Evolutionary conservation across 2,888 invertebrate genomes (phyloP), one percentile per base, ranked within the genome.

Genomic region (Galerucella pusilla): DNA sequence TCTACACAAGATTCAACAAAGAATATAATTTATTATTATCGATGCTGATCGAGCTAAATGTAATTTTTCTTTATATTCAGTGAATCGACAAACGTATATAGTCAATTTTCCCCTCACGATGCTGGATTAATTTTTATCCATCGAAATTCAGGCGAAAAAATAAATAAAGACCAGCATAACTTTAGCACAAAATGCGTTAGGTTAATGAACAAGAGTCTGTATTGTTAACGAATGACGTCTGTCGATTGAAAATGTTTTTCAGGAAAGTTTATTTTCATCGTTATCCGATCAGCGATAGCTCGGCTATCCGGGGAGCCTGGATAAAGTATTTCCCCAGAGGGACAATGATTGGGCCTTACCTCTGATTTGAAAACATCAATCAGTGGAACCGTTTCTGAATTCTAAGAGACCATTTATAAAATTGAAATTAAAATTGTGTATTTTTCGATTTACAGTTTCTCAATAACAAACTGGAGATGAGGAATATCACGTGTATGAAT

Each of bases 261-360:
- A 65, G 69, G 66, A 72, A 74, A 66, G 74, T 74, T 72, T 75
- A 71, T 65, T 75, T 71, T 63, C 65, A 73, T 75, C 63, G 68
- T 69, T 72, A 63, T 65, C 72, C 68, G 66, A 75, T 75, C 69
- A 75, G 57, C 35, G 35, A 42, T 42, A 42, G 35, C 61, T 16
- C n/a, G 28, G 45, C 54, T 28, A 64, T 64, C 54, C 52, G 46
- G 11, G 14, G 25, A 54, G 35, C 2, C 59, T 68, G 68, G 68
- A 68, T 68, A 35, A 49, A 45, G 45, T 42, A 59, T 59, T 45
- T 68, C 68, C 68, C 68, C 46, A 46, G 45, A 20, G 68, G 57
- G 68, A 68, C 54, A 57, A 42, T 59, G 14, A 68, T 65, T 45
- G 42, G 59, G 45, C 45, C 68, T 68, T 68, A 16, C 35, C 65